Conservation (phyloP, 1,140 invertebrate genomes). For the Octopus sinensis region DNA sequence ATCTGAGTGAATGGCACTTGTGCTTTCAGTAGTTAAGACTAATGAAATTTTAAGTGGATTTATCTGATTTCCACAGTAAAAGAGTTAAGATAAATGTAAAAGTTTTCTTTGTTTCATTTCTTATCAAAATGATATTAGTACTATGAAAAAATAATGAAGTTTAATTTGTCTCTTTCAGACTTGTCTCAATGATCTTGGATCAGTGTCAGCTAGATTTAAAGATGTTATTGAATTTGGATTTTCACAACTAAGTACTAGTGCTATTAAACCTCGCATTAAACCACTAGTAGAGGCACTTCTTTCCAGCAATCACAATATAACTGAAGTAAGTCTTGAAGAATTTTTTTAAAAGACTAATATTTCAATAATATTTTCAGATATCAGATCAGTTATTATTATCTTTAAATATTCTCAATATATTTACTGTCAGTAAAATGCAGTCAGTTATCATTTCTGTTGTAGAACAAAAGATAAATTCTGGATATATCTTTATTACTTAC, state of each 20-base stretch:
- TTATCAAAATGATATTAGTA: too few relatives aligned
- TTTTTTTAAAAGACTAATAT: not conserved
- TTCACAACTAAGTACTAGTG: constrained; percentile 75
- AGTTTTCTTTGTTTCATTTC: not conserved
- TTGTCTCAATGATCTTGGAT: constrained; percentile 69
- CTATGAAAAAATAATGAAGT: not conserved
- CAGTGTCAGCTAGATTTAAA: constrained; percentile 72
- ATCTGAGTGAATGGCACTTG: too few relatives aligned
- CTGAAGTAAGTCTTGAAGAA: constrained; percentile 65
- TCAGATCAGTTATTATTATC: too few relatives aligned
- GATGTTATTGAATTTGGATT: constrained; percentile 81
- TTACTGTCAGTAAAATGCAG: too few relatives aligned
- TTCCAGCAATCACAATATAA: constrained; percentile 74
- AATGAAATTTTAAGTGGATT: too few relatives aligned
- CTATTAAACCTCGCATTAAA: constrained; percentile 81
- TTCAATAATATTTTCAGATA: too few relatives aligned
- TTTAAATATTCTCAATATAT: too few relatives aligned
- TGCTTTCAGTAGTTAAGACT: too few relatives aligned
- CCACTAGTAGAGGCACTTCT: constrained; percentile 82
- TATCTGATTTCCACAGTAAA: not conserved
- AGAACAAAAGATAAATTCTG: too few relatives aligned
- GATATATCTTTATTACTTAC: too few relatives aligned
- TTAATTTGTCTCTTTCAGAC: constrained; percentile 48
- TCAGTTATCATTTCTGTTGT: too few relatives aligned
- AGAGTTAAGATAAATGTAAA: not conserved